Base-by-base conservation (phyloP, 2,797 vertebrate genomes). In the Poeciliopsis paucimaculata region DNA sequence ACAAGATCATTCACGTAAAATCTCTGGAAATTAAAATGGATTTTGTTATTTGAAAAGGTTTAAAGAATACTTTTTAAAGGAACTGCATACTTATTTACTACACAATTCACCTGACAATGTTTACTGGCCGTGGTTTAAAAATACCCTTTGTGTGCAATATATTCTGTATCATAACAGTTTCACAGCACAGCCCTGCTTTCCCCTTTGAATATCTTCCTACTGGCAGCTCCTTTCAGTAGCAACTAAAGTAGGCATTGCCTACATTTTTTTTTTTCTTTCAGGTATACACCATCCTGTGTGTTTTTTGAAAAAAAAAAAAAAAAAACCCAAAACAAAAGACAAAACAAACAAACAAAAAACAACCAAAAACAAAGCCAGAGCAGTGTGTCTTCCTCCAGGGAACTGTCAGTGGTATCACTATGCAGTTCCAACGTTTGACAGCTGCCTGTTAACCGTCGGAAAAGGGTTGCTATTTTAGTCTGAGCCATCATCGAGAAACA, bases 401-500 rank as follows among this genome's bases (percentile, higher is more conserved):
- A 90, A 80, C 77, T 79, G 84, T 87, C 78, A 89, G 68, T 81
- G 84, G 83, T 87, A 81, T 88, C 76, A 12, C 82, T 82, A 80
- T 82, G 85, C 82, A 87, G 87, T 91, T 88, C 85, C 82, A 83
- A 62, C 77, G 75, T 90, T 86, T 92, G 93, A 93, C 93, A 94
- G 92, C 90, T 93, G 92, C 90, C 90, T 88, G 89, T 92, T 90
- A 90, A 84, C 85, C 41, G n/a, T 84, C 82, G 87, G 79, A 86
- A 81, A 83, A 89, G 82, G 68, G 66, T 46, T 85, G 82, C 92
- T 93, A 92, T 92, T 94, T 93, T 47, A 82, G 88, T 87, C 83
- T 41, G 84, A 81, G 86, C 81, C 51, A 10, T 85, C 87, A 75
- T 86, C 76, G 72, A 86, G 77, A 91, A 86, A 84, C 84, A 77